A percentile compares a stretch with the other conserved stretches of the same genome.
phyloP scores from a whole-genome alignment of 2,797 vertebrate genomes.

The Brachyrhaphis roseni region DNA sequence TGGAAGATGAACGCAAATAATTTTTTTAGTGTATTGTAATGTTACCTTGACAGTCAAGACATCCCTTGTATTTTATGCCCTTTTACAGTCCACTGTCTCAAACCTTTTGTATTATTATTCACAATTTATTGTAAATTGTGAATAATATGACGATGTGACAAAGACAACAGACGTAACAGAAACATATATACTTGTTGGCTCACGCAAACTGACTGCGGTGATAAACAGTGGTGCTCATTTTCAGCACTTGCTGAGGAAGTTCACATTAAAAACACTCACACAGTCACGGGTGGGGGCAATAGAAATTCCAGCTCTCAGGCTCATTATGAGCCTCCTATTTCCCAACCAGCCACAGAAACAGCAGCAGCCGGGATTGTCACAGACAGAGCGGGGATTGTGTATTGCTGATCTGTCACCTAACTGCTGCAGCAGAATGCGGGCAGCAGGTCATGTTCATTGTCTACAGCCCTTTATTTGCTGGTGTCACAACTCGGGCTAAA shows the following conservation, averaged over 20 bases:
- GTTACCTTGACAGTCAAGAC: neutral
- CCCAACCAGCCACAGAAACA: constrained; percentile 43
- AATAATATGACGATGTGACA: neutral
- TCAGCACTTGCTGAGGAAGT: constrained; percentile 40
- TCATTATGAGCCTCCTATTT: constrained; percentile 63
- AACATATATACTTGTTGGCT: neutral
- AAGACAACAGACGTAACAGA: neutral
- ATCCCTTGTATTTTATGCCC: neutral
- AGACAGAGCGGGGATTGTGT: constrained; percentile 79
- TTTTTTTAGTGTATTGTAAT: neutral
- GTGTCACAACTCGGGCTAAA: constrained; percentile 60
- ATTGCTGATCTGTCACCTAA: constrained; percentile 78
- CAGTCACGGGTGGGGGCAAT: constrained; percentile 38
- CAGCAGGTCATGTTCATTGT: constrained; percentile 71
- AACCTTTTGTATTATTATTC: neutral
- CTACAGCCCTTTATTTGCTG: constrained; percentile 42
- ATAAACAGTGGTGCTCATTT: constrained; percentile 41
- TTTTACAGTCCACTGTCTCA: neutral
- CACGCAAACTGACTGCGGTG: constrained; percentile 5
- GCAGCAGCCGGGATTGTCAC: constrained; percentile 64
- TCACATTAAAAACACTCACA: constrained; percentile 62
- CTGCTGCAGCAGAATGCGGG: constrained; percentile 70
- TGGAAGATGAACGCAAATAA: neutral
- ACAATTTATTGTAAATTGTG: neutral
- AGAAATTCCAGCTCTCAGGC: constrained; percentile 70